phyloP scores from a whole-genome alignment of 1,140 invertebrate species.

The Drosophila ironensis region DNA sequence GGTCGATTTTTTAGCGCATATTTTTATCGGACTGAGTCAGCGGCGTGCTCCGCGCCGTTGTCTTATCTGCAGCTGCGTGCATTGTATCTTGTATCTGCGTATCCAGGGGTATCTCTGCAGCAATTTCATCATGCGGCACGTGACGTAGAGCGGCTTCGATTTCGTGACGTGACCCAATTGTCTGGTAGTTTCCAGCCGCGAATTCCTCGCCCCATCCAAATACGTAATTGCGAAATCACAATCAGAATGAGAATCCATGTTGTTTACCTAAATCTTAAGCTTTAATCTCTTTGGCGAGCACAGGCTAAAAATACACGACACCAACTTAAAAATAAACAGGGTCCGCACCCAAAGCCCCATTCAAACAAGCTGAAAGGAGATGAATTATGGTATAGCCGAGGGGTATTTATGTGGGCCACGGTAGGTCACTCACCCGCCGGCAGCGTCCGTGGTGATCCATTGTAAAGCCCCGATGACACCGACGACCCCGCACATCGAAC shows the following conservation, averaged over 20 bases:
- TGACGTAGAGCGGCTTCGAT: conserved; percentile 36
- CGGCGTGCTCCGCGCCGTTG: not conserved
- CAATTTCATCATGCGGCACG: conserved; percentile 41
- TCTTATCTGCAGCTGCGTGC: conserved; percentile 27
- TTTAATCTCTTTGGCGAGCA: no score
- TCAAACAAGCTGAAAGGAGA: conserved; percentile 37
- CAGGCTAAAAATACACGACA: no score
- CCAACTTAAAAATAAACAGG: conserved; percentile 18
- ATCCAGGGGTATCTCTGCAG: conserved; percentile 1
- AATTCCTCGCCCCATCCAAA: no score
- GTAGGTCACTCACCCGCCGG: conserved; percentile 48
- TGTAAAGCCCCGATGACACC: conserved; percentile 49
- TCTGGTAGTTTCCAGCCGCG: no score
- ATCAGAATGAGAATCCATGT: no score
- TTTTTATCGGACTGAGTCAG: conserved; percentile 22
- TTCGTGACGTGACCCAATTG: conserved; percentile 33
- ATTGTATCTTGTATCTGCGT: conserved; percentile 16
- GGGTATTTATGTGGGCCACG: no score
- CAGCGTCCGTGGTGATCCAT: conserved; percentile 65
- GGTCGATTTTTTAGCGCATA: no score
- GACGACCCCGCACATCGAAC: conserved; percentile 18
- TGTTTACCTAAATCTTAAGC: no score
- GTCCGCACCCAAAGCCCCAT: not conserved
- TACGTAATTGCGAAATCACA: no score
- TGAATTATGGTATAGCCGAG: not conserved